Base-by-base conservation (phyloP, 1,140 invertebrate genomes). In the Hydropsyche tenuis region DNA sequence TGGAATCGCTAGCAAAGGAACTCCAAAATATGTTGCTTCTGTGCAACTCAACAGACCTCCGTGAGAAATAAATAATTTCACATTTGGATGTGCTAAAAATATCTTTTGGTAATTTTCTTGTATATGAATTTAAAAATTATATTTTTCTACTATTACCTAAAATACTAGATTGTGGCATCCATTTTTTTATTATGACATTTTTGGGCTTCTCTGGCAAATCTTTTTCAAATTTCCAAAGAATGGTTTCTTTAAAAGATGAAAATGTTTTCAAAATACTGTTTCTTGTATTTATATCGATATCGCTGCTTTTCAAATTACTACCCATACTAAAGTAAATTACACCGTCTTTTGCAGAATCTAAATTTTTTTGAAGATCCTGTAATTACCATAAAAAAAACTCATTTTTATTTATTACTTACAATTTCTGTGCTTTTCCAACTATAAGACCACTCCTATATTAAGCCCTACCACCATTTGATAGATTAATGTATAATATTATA, bases 151-250 rank as follows among this genome's bases (percentile, higher is more conserved):
- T n/a, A n/a, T 14, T 73, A 73, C 79, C 85, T 53, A 92, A 81
- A 75, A 92, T 84, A 78, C 91, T 90, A 42, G 85, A 86, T 75
- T 94, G 91, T 0, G 91, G 91, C 1, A 91, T 82, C 91, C 92
- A 93, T 46, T 87, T 87, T 4, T 83, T 81, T 1, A 91, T 79
- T 75, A 88, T 85, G 0, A 94, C 85, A 81, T 93, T 93, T 0
- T 79, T 60, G 0, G 89, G 85, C 43, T 87, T 81, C 1, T 82
- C 81, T 0, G 84, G 80, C 0, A 88, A 64, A 1, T 88, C 84
- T 0, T 79, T 82, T 78, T 92, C 90, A 79, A 87, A 92, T 77
- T 92, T 92, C 90, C 89, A 91, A 0, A 92, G 79, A 0, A 92
- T 84, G 11, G 85, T 88, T 63, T 89, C 86, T 37, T 89, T 87